Base-by-base conservation (phyloP, 2,113 vertebrate genomes). In the Thryonomys swinderianus region DNA sequence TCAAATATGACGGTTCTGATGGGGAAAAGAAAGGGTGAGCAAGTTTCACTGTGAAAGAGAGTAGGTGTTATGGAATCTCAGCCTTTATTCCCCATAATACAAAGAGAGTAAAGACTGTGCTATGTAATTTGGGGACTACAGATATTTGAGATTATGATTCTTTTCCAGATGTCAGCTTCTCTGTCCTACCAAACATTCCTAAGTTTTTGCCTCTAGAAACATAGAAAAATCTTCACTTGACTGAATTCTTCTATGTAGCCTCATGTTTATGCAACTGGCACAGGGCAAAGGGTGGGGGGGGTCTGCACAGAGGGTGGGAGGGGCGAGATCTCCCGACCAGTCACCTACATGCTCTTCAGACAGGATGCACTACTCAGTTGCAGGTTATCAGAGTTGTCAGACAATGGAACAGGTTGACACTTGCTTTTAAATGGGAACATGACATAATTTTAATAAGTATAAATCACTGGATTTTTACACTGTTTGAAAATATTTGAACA, bases 401-500 rank as follows among this genome's bases (percentile, higher is more conserved):
- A 88, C 20, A 89, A 0, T 57, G 42, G 55, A 61, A 90, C 18
- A 80, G 40, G 48, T 0, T 93, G 92, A 94, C 12, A 89, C 0
- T 25, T 48, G 84, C 62, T 93, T 95, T 92, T 66, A 94, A 80
- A 67, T 86, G 86, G 45, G 30, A 76, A 96, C 94, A 57, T 86
- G 69, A 86, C 66, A 94, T 42, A 45, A 85, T 12, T 91, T 59
- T 91, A 86, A 34, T 61, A 93, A 93, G 42, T 64, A 42, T 76
- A 90, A 89, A 57, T 64, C 59, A 85, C 8, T 51, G 13, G 62
- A 61, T 94, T 95, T 55, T 57, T 45, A 53, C 30, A 73, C 13
- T 76, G 74, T 76, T 93, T 92, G 57, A 92, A 95, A 97, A 95
- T 73, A 92, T 86, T 88, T 96, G 88, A 95, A 74, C 2, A 90